Evolutionary conservation across 2,113 vertebrate species (phyloP).

Genomic region (Poicephalus meyeri): DNA sequence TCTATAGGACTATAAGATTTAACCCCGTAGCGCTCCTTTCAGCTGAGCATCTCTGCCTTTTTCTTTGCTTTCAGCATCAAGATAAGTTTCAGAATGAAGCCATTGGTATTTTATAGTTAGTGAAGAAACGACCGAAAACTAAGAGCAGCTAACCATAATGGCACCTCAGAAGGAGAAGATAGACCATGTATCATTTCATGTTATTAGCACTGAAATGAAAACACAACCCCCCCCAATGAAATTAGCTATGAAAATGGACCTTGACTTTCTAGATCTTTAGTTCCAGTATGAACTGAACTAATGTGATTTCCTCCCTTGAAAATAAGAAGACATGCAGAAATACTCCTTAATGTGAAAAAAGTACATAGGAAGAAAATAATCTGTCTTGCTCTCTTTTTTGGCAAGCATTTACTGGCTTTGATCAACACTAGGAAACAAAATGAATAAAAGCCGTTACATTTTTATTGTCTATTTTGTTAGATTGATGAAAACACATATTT

Average conservation of each 20-base stretch:
- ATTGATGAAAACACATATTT: constrained; percentile 23
- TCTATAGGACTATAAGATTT: background rate
- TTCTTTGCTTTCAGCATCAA: background rate
- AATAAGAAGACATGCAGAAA: background rate
- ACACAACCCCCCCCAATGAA: background rate
- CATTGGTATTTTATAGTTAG: background rate
- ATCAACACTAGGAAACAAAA: background rate
- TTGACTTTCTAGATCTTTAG: background rate
- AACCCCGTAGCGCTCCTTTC: background rate
- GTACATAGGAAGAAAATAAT: background rate
- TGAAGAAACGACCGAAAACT: background rate
- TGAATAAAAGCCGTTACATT: background rate
- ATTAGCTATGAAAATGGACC: background rate
- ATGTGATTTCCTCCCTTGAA: background rate
- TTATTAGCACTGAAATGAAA: background rate
- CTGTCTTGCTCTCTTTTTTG: background rate
- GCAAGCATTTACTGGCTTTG: constrained; percentile 4
- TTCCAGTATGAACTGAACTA: background rate
- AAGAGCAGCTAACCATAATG: background rate
- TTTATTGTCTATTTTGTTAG: constrained; percentile 8
- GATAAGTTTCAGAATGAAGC: background rate
- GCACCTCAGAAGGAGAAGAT: background rate
- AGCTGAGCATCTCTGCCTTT: background rate
- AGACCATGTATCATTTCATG: background rate
- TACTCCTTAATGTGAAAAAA: background rate